Evolutionary conservation across 2,113 vertebrate genomes (phyloP), one percentile per base, ranked within the genome.

Genomic region (Emydocephalus ijimae): DNA sequence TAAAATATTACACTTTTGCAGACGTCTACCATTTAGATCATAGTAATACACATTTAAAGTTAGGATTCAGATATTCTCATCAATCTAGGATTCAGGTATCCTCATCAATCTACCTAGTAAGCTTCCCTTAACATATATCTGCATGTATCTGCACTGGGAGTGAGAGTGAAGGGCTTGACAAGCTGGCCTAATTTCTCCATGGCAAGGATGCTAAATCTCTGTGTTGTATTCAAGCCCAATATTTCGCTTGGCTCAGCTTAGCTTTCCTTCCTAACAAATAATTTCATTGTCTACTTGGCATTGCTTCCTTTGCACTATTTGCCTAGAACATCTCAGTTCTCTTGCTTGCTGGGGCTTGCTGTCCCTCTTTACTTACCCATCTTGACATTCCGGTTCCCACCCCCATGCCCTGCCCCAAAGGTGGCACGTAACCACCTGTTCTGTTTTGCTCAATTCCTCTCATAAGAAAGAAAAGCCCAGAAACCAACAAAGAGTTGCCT

Each of bases 321-420:
- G 48, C 57, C 43, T 55, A 43, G 52, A 52, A 91, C 50, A 56
- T 88, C 59, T 88, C 3, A 1, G 52, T 45, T 85, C 3, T 45
- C 11, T 15, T 87, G 81, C 93, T 89, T 93, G 93, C 43, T 87
- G 21, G 12, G 88, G 91, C 93, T 93, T 86, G 93, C 57, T 88
- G 89, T 34, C 34, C 50, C 20, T 24, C 10, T 81, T 91, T 81
- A 54, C 48, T 74, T 90, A 93, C 54, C 57, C 29, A 45, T 50
- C 93, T 69, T 48, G 88, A 93, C 57, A 90, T 92, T 93, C 93
- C 81, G 9, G 93, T 93, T 93, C 88, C 81, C 87, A 56, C 43
- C 91, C 48, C 88, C 56, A 34, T 52, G 50, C 88, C 55, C 34
- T 61, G 87, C 87, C 88, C 48, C 69, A 54, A 81, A 21, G 34